Base-by-base conservation (phyloP, 2,797 vertebrate genomes). In the Betta splendens region DNA sequence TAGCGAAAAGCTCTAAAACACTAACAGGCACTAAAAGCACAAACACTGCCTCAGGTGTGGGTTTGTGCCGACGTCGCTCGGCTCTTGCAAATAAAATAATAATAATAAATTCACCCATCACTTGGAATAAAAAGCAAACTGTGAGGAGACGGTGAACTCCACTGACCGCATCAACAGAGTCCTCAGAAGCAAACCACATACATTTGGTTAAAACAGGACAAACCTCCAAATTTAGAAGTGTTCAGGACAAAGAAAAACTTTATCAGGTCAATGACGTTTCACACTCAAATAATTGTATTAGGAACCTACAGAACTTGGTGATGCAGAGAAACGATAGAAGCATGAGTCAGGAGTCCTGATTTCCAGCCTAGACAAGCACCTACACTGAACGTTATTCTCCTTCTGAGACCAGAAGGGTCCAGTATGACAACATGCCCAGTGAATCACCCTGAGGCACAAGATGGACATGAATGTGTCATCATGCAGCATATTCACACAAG, bases 301-400 rank as follows among this genome's bases (percentile, higher is more conserved):
- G n/a, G n/a, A n/a, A n/a, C n/a, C n/a, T n/a, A n/a, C n/a, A n/a
- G n/a, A n/a, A n/a, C n/a, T n/a, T n/a, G n/a, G n/a, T n/a, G n/a
- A n/a, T 59, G 59, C n/a, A 8, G 56, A 75, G 68, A 61, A 55
- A 53, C 40, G 72, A 46, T 75, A 64, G 42, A 32, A 53, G 53
- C 49, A 69, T 79, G 71, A 85, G 49, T 82, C 67, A 58, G 66
- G 33, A 73, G 38, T 31, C 17, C 56, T 25, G 60, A 68, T 67
- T 81, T 78, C 54, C 58, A 72, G 65, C 54, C 69, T 58, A 49
- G 20, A 37, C 39, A 17, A 67, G 55, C 28, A 58, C 69, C 58
- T 31, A 25, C 29, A 42, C 43, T 50, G 62, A 50, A 47, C 47
- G 43, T 54, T 67, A 68, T 56, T 57, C 68, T 70, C 53, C 57